A percentile compares a stretch with the other conserved stretches of the same genome.
Conservation (phyloP, 1,140 invertebrate species). For the Drosophila eugracilis region DNA sequence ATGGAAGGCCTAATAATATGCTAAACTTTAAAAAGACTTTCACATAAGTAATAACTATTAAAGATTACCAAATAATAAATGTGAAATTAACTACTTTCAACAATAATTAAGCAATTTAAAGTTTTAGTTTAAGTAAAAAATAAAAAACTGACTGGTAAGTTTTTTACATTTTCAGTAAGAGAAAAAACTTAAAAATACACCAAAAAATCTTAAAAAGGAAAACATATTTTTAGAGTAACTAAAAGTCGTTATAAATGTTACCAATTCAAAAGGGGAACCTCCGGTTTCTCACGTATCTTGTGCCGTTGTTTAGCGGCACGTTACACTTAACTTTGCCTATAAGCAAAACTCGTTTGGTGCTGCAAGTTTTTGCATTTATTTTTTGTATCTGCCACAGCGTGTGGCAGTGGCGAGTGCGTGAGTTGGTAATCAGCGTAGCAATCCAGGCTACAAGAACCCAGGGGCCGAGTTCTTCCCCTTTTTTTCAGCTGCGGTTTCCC, state of each 20-base stretch:
- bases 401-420: slow-evolving; percentile 67
- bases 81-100: too few species aligned
- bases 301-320: slow-evolving; percentile 58
- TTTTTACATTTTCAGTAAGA: too few species aligned
- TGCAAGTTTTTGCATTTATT: slow-evolving; percentile 58
- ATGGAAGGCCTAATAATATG: too few species aligned
- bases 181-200: not conserved
- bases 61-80: too few species aligned
- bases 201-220: not conserved
- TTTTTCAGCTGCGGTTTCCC: slow-evolving; percentile 51
- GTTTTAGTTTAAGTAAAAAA: too few species aligned
- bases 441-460: slow-evolving; percentile 50
- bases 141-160: too few species aligned
- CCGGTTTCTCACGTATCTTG: slow-evolving; percentile 47
- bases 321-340: slow-evolving; percentile 67
- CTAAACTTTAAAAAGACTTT: too few species aligned
- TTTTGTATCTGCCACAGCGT: slow-evolving; percentile 54
- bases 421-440: slow-evolving; percentile 54
- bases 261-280: not conserved
- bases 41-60: too few species aligned
- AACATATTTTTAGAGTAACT: not conserved
- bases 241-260: not conserved
- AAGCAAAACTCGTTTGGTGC: slow-evolving; percentile 61
- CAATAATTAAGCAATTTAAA: too few species aligned
- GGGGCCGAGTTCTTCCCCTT: slow-evolving; percentile 33